phyloP scores from a whole-genome alignment of 2,113 vertebrate species.

The Coracopsis vasa region DNA sequence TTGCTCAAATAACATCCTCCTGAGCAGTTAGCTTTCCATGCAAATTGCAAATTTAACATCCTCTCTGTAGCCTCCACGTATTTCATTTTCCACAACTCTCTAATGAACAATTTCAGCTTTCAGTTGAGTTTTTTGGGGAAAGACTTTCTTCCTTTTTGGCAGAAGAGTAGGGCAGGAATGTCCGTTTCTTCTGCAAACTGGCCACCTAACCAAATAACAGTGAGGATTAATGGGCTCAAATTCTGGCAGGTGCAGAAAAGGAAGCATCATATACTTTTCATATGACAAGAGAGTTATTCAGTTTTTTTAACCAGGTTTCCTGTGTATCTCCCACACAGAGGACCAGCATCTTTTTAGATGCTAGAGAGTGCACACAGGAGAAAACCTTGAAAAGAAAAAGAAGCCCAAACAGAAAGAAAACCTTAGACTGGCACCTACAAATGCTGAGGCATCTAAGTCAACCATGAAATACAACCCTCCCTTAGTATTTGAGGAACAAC shows the following conservation, averaged over 20 bases:
- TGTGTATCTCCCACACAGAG: neutral
- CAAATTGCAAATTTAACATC: neutral
- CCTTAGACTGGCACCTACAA: neutral
- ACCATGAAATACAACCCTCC: neutral
- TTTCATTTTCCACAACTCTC: neutral
- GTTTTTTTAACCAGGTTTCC: neutral
- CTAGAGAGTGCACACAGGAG: neutral
- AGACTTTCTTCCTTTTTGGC: neutral
- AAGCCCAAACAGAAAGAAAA: neutral
- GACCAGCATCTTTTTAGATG: neutral
- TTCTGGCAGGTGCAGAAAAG: neutral
- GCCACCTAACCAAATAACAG: neutral
- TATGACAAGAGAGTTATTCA: neutral
- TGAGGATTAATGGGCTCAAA: neutral
- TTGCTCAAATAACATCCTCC: conserved; percentile 27
- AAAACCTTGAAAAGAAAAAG: neutral
- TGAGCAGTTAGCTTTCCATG: neutral
- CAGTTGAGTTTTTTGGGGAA: neutral
- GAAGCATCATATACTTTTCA: neutral
- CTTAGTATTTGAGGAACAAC: neutral
- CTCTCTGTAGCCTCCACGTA: neutral
- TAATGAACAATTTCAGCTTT: neutral
- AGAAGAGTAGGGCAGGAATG: neutral
- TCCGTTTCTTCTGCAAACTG: neutral
- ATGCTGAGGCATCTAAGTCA: neutral